These are phyloP conservation scores for Arvicanthis niloticus DNA, from an alignment of 2,113 vertebrate genomes.

Conservation along the genomic window DNA sequence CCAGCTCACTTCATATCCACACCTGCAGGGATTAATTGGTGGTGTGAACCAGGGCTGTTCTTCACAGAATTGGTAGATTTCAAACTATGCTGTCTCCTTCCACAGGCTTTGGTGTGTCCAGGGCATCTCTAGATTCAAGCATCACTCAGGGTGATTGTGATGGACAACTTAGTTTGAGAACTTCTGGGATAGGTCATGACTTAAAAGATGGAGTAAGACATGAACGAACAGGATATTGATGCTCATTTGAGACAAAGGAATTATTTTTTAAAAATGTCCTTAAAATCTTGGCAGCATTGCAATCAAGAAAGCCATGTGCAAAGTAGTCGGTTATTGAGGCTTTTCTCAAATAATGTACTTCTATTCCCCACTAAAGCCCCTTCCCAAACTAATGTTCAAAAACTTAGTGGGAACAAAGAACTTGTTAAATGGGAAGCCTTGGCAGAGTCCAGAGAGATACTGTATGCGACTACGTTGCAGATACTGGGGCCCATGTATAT, in stretches of 20 bases:
- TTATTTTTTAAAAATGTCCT: neutral
- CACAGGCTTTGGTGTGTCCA: neutral
- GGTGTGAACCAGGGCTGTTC: neutral
- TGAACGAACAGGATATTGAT: neutral
- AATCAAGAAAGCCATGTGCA: conserved; percentile 7
- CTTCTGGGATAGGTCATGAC: neutral
- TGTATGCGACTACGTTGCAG: neutral
- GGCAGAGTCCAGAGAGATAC: neutral
- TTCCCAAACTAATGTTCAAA: conserved; percentile 10
- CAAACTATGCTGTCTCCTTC: neutral
- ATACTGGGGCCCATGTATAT: neutral
- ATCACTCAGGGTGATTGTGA: neutral
- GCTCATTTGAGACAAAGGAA: neutral
- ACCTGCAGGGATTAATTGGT: neutral
- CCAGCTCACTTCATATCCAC: neutral
- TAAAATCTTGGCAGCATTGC: neutral
- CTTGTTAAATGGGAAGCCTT: neutral
- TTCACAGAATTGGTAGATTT: neutral
- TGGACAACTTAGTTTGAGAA: neutral
- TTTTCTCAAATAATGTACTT: conserved; percentile 1
- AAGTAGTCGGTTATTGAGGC: neutral
- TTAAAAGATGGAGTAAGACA: neutral
- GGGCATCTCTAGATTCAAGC: neutral
- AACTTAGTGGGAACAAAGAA: neutral
- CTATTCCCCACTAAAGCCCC: neutral